Evolutionary conservation across 2,113 vertebrate species (phyloP).

Genomic region (Takifugu flavidus): DNA sequence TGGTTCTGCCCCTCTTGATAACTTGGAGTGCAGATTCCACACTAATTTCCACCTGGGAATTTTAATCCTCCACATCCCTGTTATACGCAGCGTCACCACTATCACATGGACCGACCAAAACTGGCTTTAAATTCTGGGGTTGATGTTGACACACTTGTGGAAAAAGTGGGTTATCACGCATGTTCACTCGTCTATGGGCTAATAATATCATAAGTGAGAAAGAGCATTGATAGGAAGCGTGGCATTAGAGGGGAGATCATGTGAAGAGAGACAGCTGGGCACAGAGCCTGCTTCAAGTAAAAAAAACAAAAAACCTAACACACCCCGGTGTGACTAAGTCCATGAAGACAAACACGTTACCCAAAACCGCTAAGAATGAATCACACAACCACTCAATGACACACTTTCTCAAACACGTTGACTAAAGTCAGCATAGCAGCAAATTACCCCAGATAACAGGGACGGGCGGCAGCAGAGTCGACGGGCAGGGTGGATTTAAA

Average conservation of each 20-base stretch:
- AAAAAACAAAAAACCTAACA: slow-evolving; percentile 36
- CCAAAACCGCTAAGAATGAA: slow-evolving; percentile 52
- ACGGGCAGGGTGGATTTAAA: slow-evolving; percentile 34
- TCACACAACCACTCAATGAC: slow-evolving; percentile 34
- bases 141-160: no score
- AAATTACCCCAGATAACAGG: slow-evolving; percentile 22
- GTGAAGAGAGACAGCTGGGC: slow-evolving; percentile 66
- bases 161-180: slow-evolving; percentile 8
- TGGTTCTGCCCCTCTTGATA: slow-evolving; percentile 18
- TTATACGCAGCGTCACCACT: slow-evolving; percentile 50
- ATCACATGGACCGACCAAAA: slow-evolving; percentile 18
- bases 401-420: slow-evolving; percentile 5
- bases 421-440: neutral
- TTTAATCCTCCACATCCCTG: slow-evolving; percentile 56
- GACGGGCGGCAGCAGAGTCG: slow-evolving; percentile 16
- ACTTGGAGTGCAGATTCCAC: slow-evolving; percentile 63
- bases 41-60: slow-evolving; percentile 48
- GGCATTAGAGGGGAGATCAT: slow-evolving; percentile 47
- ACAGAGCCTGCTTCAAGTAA: neutral
- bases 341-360: slow-evolving; percentile 61
- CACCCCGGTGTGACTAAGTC: slow-evolving; percentile 62
- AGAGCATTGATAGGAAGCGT: slow-evolving; percentile 24
- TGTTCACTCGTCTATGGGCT: neutral
- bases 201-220: slow-evolving; percentile 26
- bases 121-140: neutral